phyloP scores from a whole-genome alignment of 2,797 vertebrate species.

The Toxotes lorentzi region DNA sequence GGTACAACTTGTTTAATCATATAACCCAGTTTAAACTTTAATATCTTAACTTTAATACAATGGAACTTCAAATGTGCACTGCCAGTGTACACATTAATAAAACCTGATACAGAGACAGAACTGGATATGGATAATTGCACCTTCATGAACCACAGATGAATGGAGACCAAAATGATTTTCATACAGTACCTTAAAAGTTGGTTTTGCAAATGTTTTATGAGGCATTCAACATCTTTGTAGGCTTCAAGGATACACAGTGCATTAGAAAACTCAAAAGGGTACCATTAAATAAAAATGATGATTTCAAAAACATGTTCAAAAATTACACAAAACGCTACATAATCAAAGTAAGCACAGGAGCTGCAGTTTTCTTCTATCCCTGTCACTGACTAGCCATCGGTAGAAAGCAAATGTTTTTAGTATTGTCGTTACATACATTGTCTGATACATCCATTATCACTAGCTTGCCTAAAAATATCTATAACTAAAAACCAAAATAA shows the following conservation, averaged over 20 bases:
- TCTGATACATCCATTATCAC: background rate
- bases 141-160: background rate
- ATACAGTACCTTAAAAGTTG: background rate
- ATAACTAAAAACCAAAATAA: background rate
- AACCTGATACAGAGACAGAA: background rate
- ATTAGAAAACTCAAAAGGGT: background rate
- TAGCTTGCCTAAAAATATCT: background rate
- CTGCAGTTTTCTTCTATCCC: background rate
- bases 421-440: background rate
- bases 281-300: background rate
- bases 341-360: background rate
- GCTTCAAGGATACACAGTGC: background rate
- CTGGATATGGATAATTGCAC: background rate
- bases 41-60: background rate
- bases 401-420: constrained; percentile 6
- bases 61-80: background rate
- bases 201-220: background rate
- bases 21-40: background rate
- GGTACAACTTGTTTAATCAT: background rate
- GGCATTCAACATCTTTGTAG: background rate
- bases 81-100: background rate
- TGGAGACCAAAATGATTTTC: background rate
- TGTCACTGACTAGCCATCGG: background rate
- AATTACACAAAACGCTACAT: background rate
- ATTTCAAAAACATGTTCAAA: background rate